Base-by-base conservation (phyloP, 2,888 invertebrate genomes). In the Sminthurides aquaticus region DNA sequence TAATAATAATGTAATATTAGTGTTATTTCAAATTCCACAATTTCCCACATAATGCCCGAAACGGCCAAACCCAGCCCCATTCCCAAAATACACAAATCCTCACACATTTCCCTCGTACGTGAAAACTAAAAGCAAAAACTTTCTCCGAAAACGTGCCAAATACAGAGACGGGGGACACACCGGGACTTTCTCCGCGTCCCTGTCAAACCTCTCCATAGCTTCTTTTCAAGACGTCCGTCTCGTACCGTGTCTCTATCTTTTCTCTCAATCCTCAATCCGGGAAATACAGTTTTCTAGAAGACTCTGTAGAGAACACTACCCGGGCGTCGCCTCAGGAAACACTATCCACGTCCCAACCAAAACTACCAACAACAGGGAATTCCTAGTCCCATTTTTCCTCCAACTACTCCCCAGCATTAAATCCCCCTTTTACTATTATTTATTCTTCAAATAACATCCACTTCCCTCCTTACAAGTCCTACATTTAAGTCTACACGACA, bases 11-110 rank as follows among this genome's bases (percentile, higher is more conserved):
- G 18, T 22, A 20, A 22, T 52, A 52, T 52, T 15, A 22, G 20
- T 52, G 52, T 52, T 52, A 52, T 52, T 52, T 52, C 52, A 52
- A 52, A 52, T 52, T 52, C 52, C 52, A 20, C 20, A 52, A 20
- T 52, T 52, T 22, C 43, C 15, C 43, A 11, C 43, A 11, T 34
- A 11, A 11, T 34, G 8, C 8, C 43, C 43, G 15, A 34, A 34
- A 15, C 43, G 15, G 15, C 43, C 15, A 5, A 34, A 43, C 43
- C 52, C 15, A 52, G 22, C 5, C 20, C 22, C 22, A 22, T 52
- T 52, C 20, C 52, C 15, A 15, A 52, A 52, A 20, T 52, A 52
- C 18, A 52, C 52, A 15, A 22, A 20, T 52, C 18, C 22, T 22
- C 52, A 8, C 52, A 22, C 18, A 52, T 52, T 20, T 20, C 5